Percentiles rank a stretch among this genome's conserved stretches.
Conservation (phyloP, 2,113 vertebrate genomes). For the Irena cyanogastra region DNA sequence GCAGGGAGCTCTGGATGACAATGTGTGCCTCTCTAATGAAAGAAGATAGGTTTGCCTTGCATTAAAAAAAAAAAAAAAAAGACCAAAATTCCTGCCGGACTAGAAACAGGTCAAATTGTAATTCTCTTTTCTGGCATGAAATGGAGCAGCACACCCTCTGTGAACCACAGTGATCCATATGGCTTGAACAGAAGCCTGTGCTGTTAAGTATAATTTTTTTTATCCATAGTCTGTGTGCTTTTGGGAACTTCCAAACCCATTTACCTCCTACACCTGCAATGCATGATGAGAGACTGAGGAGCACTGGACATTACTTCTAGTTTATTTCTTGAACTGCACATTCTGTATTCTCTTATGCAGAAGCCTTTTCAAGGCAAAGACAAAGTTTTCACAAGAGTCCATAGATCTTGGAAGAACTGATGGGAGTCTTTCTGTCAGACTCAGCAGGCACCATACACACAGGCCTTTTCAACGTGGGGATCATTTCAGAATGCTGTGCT, state of each 20-base stretch:
- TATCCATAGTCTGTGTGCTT: not conserved
- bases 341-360: not conserved
- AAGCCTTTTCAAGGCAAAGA: not conserved
- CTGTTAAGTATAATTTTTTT: not conserved
- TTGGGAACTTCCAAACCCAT: not conserved
- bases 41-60: not conserved
- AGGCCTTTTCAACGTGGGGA: not conserved
- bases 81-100: not conserved
- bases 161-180: not conserved
- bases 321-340: not conserved
- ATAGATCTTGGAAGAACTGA: not conserved
- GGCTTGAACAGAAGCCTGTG: not conserved
- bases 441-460: fast-evolving
- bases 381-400: not conserved
- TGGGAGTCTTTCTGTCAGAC: not conserved
- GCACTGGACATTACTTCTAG: not conserved
- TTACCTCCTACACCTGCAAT: not conserved
- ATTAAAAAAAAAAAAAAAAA: not conserved
- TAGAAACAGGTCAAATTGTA: not conserved
- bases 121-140: not conserved
- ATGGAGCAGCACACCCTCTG: not conserved
- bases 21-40: fast-evolving
- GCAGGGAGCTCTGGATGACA: not conserved
- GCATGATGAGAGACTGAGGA: not conserved
- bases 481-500: not conserved